Percentiles rank a stretch among this genome's conserved stretches.
phyloP scores from a whole-genome alignment of 2,797 vertebrate species.

The Bradypus variegatus region DNA sequence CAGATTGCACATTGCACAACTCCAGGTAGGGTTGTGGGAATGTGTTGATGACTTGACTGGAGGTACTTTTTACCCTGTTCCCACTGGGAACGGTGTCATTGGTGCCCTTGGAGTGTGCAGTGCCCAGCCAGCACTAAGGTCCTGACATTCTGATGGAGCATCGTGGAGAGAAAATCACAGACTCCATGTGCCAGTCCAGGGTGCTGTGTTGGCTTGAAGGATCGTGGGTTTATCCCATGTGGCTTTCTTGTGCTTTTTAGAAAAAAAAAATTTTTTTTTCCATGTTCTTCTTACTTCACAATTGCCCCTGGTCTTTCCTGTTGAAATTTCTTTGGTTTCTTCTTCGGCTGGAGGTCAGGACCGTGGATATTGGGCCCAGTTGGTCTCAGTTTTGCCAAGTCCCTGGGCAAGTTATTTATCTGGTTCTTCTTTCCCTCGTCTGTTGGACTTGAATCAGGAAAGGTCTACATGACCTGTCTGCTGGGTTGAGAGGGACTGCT shows the following conservation, averaged over 20 bases:
- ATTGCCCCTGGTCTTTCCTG: constrained; percentile 12
- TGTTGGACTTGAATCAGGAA: neutral
- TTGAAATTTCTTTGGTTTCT: constrained; percentile 21
- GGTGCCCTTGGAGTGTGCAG: neutral
- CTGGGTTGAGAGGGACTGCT: neutral
- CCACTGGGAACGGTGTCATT: fast-evolving
- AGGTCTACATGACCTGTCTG: neutral
- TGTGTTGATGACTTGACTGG: too few species aligned
- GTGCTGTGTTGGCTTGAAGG: neutral
- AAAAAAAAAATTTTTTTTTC: neutral
- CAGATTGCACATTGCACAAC: neutral
- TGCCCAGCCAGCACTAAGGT: neutral
- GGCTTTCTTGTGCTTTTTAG: neutral
- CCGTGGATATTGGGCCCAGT: neutral
- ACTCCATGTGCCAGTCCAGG: neutral
- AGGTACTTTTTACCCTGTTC: neutral
- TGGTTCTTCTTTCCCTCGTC: neutral
- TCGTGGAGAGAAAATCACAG: neutral
- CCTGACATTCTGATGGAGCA: neutral
- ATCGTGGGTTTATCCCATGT: neutral
- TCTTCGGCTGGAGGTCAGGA: neutral
- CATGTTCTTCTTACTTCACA: neutral
- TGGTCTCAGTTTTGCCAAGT: neutral
- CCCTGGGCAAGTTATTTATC: neutral
- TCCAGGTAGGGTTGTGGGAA: too few species aligned